These are phyloP conservation scores for Sula dactylatra DNA, from an alignment of 2,113 vertebrate species.

Conservation along the genomic window DNA sequence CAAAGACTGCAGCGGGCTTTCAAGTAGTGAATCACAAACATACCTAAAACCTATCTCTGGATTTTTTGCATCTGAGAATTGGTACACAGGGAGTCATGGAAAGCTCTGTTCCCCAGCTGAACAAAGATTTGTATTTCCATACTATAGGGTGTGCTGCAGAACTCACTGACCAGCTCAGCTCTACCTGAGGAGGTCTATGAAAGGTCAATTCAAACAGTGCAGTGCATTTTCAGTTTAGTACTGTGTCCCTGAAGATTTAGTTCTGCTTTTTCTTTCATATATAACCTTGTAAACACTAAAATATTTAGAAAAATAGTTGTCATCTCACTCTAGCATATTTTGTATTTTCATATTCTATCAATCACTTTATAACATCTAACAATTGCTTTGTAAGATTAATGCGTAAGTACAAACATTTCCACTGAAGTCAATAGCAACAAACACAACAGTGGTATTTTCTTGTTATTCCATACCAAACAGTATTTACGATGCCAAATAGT, in stretches of 20 bases:
- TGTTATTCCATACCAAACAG: neutral
- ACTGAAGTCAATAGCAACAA: neutral
- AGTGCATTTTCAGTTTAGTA: neutral
- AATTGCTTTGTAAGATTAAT: neutral
- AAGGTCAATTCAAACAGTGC: neutral
- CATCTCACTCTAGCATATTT: neutral
- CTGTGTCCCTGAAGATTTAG: neutral
- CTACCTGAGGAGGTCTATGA: neutral
- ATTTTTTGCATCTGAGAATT: neutral
- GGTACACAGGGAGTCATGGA: neutral
- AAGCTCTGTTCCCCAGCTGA: neutral
- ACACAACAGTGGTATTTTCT: neutral
- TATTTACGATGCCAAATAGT: neutral
- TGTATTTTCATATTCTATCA: neutral
- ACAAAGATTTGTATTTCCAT: neutral
- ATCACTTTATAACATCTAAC: neutral
- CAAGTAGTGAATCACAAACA: neutral
- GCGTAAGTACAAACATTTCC: neutral
- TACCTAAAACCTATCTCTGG: neutral
- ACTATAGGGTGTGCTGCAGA: neutral
- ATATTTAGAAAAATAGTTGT: neutral
- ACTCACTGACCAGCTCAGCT: neutral
- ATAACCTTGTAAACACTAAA: neutral
- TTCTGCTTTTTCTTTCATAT: neutral
- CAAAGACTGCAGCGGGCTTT: neutral